Percentiles rank a stretch among this genome's conserved stretches.
These are phyloP conservation scores for Popillia japonica DNA, from an alignment of 1,140 invertebrate species.

Conservation along the genomic window DNA sequence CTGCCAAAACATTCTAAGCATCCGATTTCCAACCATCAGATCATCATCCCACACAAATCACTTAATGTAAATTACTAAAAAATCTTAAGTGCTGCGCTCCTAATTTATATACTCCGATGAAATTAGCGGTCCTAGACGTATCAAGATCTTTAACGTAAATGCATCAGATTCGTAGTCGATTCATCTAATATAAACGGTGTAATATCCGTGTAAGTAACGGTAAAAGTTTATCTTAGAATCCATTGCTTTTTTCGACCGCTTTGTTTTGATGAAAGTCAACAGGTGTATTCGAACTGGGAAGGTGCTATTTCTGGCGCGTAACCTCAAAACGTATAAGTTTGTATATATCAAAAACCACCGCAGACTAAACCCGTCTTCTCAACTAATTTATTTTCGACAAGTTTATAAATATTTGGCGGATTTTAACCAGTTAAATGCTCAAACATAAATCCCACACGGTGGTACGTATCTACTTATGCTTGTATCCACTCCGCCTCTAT, in stretches of 20 bases:
- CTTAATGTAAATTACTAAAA: no score
- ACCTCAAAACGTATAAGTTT: no score
- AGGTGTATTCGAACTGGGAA: no score
- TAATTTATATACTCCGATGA: not conserved
- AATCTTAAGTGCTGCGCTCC: not conserved
- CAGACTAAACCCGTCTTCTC: not conserved
- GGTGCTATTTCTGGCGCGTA: constrained; percentile 1
- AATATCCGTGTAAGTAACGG: not conserved
- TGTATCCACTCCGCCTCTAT: not conserved
- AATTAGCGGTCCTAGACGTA: not conserved
- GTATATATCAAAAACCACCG: no score
- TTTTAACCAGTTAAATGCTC: constrained; percentile 4
- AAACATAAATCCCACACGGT: not conserved
- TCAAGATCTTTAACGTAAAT: not conserved
- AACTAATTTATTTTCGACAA: constrained; percentile 1
- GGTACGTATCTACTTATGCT: no score
- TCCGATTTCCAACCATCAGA: no score
- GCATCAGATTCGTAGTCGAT: no score
- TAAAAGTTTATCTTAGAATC: not conserved
- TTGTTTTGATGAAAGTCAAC: constrained; percentile 17
- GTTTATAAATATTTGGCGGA: constrained; percentile 33
- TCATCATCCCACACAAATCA: no score
- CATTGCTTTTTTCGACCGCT: not conserved
- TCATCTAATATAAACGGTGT: not conserved
- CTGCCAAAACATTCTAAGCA: no score